These are phyloP conservation scores for Lytechinus pictus DNA, from an alignment of 35 echinoderm and acorn worm species.

Conservation along the genomic window DNA sequence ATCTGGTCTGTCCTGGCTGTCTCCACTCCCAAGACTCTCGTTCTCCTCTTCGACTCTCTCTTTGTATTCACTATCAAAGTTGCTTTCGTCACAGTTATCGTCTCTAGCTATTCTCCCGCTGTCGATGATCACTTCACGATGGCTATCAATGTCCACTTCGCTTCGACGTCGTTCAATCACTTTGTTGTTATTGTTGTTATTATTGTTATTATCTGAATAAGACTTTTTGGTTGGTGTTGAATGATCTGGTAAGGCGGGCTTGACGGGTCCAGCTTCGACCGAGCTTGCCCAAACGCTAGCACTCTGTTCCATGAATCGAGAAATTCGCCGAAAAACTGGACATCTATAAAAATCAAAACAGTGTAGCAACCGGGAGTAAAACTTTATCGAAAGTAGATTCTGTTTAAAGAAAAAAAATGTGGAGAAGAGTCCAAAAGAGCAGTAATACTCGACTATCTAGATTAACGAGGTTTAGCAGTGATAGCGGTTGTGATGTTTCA, in stretches of 20 bases:
- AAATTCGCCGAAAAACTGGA: slow-evolving; percentile 4
- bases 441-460: background rate
- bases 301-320: slow-evolving; percentile 71
- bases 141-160: slow-evolving; percentile 20
- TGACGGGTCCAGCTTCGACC: slow-evolving; percentile 47
- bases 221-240: background rate
- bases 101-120: background rate
- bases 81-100: slow-evolving; percentile 23
- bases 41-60: background rate
- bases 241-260: slow-evolving; percentile 25
- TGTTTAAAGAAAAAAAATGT: background rate
- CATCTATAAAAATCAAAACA: background rate
- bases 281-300: slow-evolving; percentile 58
- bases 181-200: slow-evolving; percentile 38
- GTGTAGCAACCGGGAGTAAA: background rate
- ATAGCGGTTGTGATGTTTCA: slow-evolving; percentile 2
- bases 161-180: slow-evolving; percentile 22
- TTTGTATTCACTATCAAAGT: slow-evolving; percentile 24
- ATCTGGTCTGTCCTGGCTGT: background rate
- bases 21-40: background rate
- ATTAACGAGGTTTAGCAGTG: background rate
- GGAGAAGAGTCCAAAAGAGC: background rate
- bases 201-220: slow-evolving; percentile 29
- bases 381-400: background rate
- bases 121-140: slow-evolving; percentile 12